Evolutionary conservation across 2,113 vertebrate genomes (phyloP).

Genomic region (Bucco capensis): DNA sequence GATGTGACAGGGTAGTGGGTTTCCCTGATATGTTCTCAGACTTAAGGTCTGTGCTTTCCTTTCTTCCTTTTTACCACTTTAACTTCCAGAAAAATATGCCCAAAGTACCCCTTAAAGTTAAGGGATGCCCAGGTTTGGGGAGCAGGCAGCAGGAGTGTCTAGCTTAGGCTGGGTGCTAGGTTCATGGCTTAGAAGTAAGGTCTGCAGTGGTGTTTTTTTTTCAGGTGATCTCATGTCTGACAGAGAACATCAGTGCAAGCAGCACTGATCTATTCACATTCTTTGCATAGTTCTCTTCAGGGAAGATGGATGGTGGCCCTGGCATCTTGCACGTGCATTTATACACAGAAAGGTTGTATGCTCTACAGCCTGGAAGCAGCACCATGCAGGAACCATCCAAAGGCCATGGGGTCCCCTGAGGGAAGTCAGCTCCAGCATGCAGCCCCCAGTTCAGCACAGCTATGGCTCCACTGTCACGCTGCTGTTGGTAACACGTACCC

Average conservation of each 20-base stretch:
- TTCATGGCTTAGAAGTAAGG: neutral
- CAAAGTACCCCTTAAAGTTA: neutral
- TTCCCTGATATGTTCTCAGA: neutral
- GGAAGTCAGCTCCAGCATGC: neutral
- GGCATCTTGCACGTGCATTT: accelerated
- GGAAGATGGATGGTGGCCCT: neutral
- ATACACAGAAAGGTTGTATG: neutral
- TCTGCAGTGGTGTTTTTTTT: neutral
- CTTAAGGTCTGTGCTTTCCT: neutral
- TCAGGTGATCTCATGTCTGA: neutral
- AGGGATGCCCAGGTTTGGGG: neutral
- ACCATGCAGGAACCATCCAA: conserved; percentile 18
- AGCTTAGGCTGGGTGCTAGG: neutral
- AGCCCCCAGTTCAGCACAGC: neutral
- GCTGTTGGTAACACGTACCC: conserved; percentile 88
- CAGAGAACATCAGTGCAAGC: neutral
- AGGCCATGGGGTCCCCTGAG: neutral
- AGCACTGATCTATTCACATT: neutral
- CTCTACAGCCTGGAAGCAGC: neutral
- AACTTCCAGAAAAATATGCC: neutral
- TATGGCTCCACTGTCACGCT: conserved; percentile 79
- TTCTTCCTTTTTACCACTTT: neutral
- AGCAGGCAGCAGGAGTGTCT: neutral
- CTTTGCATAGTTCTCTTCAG: neutral
- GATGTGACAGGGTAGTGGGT: neutral